Base-by-base conservation (phyloP, 2,113 vertebrate species). In the Brachirus orientalis region DNA sequence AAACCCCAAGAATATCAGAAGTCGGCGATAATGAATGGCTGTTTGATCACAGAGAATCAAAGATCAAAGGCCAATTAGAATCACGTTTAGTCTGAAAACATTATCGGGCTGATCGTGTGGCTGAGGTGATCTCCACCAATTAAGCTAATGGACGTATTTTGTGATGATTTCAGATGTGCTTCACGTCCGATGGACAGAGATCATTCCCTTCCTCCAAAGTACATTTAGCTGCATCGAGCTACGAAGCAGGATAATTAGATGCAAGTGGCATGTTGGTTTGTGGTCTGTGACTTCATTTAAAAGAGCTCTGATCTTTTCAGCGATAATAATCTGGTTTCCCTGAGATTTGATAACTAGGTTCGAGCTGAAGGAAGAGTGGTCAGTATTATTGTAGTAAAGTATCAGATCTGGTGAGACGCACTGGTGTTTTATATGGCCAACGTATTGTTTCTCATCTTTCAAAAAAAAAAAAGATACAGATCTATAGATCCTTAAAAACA, bases 1-100 rank as follows among this genome's bases (percentile, higher is more conserved):
- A n/a, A n/a, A n/a, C n/a, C n/a, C n/a, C n/a, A 38, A 40, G 53
- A 66, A 63, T 44, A 59, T 43, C 35, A 41, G 47, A n/a, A 17
- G 40, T 44, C 33, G 13, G 28, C 0, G 28, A 51, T 64, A 48
- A 69, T 77, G 67, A 79, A 63, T 41, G 40, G 33, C 28, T 71
- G 17, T 48, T 60, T 10, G 9, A 55, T 73, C 20, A 22, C 64
- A 37, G 63, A 40, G 64, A 61, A 55, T 51, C 63, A 10, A 7
- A 51, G 62, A 80, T 80, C 74, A 75, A 69, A 86, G 65, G 65
- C 64, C 38, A 76, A 47, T 80, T 73, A 73, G 48, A 69, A 73
- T 68, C 65, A 63, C 41, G 37, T 63, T 70, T 17, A 77, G 59
- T 71, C 41, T 44, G 63, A 77, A 67, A 68, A 33, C 59, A 78